These are phyloP conservation scores for Thymallus thymallus DNA, from an alignment of 2,113 vertebrate genomes.

Conservation along the genomic window DNA sequence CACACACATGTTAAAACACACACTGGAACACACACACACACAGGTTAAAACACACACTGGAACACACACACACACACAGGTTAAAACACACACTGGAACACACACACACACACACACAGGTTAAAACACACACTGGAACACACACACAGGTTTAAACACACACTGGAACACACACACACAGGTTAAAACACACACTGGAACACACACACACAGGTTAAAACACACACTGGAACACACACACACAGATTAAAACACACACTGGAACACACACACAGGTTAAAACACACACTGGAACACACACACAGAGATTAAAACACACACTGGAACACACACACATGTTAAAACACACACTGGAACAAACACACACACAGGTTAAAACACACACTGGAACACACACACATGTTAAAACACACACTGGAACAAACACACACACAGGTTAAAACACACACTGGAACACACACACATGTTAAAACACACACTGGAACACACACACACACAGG, in stretches of 20 bases:
- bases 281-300: too few relatives aligned
- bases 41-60: constrained; percentile 21
- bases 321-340: neutral
- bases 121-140: constrained; percentile 4
- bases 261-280: constrained; percentile 4
- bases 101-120: neutral
- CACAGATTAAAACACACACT: constrained; percentile 24
- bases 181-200: constrained; percentile 17
- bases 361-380: constrained; percentile 12
- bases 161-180: constrained; percentile 32
- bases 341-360: constrained; percentile 42
- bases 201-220: constrained; percentile 18
- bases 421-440: constrained; percentile 31
- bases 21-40: constrained; percentile 23
- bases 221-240: constrained; percentile 35
- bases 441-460: constrained; percentile 21
- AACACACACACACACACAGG: constrained; percentile 34
- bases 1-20: constrained; percentile 14
- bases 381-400: constrained; percentile 25
- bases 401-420: constrained; percentile 21
- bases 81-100: constrained; percentile 22
- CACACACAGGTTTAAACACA: constrained; percentile 23
- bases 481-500: constrained; percentile 4
- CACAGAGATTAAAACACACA: too few relatives aligned
- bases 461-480: too few relatives aligned